Evolutionary conservation across 2,888 invertebrate species (phyloP).

Genomic region (Pardosa pseudoannulata): DNA sequence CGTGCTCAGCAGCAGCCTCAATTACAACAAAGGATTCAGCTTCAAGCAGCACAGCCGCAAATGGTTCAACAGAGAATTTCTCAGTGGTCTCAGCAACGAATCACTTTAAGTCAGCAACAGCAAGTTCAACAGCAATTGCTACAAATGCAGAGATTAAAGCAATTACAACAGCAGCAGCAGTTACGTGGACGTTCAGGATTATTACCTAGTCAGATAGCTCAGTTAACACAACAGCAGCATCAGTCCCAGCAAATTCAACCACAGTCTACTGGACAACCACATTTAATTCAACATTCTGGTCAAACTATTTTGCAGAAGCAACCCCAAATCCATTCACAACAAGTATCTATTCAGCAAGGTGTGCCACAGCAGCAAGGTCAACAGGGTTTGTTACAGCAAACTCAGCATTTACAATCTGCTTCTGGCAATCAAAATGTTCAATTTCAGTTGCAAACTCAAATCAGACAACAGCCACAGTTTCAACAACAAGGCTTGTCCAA

Average conservation of each 20-base stretch:
- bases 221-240: constrained; percentile 44
- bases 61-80: constrained; percentile 40
- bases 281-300: constrained; percentile 36
- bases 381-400: constrained; percentile 43
- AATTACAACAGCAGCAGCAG: constrained; percentile 46
- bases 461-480: constrained; percentile 41
- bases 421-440: constrained; percentile 33
- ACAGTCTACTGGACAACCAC: constrained; percentile 50
- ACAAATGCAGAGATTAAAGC: constrained; percentile 40
- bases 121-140: constrained; percentile 44
- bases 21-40: constrained; percentile 18
- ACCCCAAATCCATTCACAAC: constrained; percentile 38
- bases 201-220: constrained; percentile 40
- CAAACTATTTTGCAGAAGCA: constrained; percentile 42
- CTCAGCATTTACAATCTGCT: constrained; percentile 34
- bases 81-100: constrained; percentile 54
- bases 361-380: constrained; percentile 42
- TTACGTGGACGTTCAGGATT: constrained; percentile 36
- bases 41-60: constrained; percentile 33
- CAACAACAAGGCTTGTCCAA: constrained; percentile 52
- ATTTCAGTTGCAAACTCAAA: constrained; percentile 45
- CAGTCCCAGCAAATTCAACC: constrained; percentile 53
- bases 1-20: constrained; percentile 56
- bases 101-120: constrained; percentile 36
- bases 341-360: constrained; percentile 34